Evolutionary conservation across 2,797 vertebrate species (phyloP), one percentile per base, ranked within the genome.

Genomic region (Mus minutoides): DNA sequence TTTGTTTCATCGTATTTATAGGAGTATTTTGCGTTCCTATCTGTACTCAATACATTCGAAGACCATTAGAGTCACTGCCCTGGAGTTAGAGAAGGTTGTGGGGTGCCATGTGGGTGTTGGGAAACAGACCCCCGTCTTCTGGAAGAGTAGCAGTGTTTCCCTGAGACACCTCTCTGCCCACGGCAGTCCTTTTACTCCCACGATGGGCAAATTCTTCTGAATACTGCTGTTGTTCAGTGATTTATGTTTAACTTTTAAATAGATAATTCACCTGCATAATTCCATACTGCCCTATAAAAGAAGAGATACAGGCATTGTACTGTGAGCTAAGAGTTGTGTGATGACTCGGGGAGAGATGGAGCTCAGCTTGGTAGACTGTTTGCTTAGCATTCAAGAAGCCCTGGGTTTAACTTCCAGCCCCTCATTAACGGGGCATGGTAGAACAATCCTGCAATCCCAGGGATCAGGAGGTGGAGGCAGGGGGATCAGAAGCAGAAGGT

Each of bases 201-300:
- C 8, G 40, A 62, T 0, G 34, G 54, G 56, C 29, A 64, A 34
- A 9, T 24, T 86, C 24, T 54, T 77, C 75, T 43, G 29, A 58
- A 17, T 21, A 21, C 9, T 58, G 24, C 21, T 92, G 95, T 91
- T 77, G 46, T 60, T 91, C 62, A 49, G 2, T 69, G 52, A 73
- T 92, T 92, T 92, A 71, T 79, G 89, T 58, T 58, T 96, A 71
- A 93, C n/a, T 87, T 91, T 77, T 26, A 78, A 92, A 84, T 40
- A 80, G 49, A 37, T 24, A 69, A 77, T 89, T 92, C 49, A 92
- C 71, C 69, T 43, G 16, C 43, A 88, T 43, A 88, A 82, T 60
- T 92, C n/a, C 92, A 90, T 16, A 21, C 60, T 29, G 92, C 16
- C 37, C 87, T 76, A 37, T 73, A 62, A 64, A 85, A 88, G 79